These are phyloP conservation scores for Coenobita brevimanus DNA, from an alignment of 1,140 invertebrate species.

Conservation along the genomic window DNA sequence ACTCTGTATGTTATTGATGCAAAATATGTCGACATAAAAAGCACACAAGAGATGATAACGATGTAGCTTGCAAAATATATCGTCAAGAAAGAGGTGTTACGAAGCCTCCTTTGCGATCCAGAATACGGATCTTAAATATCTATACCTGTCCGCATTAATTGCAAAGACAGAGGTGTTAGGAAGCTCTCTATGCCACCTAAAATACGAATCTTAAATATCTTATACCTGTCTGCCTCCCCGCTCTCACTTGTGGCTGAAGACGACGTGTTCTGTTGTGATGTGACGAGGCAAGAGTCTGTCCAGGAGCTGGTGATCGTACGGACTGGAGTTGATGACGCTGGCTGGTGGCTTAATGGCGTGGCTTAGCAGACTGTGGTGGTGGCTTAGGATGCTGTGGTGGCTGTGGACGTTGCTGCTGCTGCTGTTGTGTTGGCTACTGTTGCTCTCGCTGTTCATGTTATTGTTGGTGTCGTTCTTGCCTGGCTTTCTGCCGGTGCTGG, in stretches of 20 bases:
- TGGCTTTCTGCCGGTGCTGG: background rate
- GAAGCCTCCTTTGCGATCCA: no score
- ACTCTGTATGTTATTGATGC: no score
- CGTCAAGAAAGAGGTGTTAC: no score
- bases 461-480: slow-evolving; percentile 34
- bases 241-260: slow-evolving; percentile 66
- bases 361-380: slow-evolving; percentile 5
- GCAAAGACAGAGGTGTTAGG: no score
- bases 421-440: background rate
- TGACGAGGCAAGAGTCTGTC: slow-evolving; percentile 58
- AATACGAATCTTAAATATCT: background rate
- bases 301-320: slow-evolving; percentile 66
- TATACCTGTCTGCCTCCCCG: background rate
- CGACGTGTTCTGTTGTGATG: slow-evolving; percentile 66
- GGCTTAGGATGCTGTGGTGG: slow-evolving; percentile 28
- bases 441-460: slow-evolving; percentile 18
- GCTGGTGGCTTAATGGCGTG: slow-evolving; percentile 47
- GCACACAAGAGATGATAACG: no score
- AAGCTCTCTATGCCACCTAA: slow-evolving; percentile 4
- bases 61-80: no score
- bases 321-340: slow-evolving; percentile 58
- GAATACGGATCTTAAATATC: no score
- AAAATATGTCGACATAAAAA: no score
- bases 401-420: background rate
- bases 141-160: no score